Conservation (phyloP, 2,113 vertebrate species). For the Corythornis cristatus region DNA sequence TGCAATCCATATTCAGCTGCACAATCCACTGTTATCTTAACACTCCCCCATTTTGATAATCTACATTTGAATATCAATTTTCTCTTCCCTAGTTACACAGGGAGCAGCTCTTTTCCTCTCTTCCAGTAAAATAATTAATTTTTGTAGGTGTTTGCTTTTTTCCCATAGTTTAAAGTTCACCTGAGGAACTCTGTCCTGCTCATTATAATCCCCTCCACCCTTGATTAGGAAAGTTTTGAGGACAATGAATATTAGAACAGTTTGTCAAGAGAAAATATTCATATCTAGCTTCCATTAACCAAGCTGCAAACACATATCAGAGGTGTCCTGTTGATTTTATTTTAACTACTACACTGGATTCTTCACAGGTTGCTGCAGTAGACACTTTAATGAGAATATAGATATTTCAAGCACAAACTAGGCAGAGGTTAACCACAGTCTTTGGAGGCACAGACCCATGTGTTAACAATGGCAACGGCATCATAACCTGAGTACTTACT, state of each 20-base stretch:
- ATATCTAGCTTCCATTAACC: neutral
- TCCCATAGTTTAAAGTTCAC: neutral
- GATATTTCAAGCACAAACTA: neutral
- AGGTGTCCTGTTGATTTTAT: neutral
- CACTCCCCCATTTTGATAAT: neutral
- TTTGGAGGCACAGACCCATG: neutral
- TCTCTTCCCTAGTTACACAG: neutral
- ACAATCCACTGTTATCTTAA: neutral
- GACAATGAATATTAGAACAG: neutral
- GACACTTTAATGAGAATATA: accelerated
- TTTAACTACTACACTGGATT: accelerated
- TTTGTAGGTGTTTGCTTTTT: neutral
- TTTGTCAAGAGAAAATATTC: neutral
- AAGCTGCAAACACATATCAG: neutral
- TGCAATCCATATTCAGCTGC: conserved; percentile 7
- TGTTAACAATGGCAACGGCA: accelerated
- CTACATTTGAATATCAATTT: neutral
- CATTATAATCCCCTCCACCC: neutral
- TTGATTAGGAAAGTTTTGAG: neutral
- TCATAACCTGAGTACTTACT: accelerated
- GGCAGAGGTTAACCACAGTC: neutral
- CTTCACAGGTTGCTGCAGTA: neutral
- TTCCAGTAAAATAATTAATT: neutral
- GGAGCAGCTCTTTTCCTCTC: neutral
- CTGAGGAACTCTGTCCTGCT: neutral